These are phyloP conservation scores for Parotocinclus haroldoi DNA, from an alignment of 2,797 vertebrate species.

Conservation along the genomic window DNA sequence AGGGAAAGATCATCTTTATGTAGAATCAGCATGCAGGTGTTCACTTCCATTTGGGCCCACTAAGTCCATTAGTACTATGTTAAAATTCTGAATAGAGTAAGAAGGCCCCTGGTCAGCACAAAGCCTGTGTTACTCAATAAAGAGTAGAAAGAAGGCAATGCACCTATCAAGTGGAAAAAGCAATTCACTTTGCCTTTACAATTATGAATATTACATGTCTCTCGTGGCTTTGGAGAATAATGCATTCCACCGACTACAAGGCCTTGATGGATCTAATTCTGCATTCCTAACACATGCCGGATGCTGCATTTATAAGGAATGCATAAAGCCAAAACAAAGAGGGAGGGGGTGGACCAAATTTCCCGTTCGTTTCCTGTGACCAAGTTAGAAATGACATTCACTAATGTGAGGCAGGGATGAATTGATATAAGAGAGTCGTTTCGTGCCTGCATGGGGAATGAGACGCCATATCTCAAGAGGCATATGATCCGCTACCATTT, in stretches of 20 bases:
- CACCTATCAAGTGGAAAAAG: constrained; percentile 39
- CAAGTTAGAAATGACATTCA: constrained; percentile 49
- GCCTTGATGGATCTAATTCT: constrained; percentile 38
- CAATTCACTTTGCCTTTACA: constrained; percentile 51
- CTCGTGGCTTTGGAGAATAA: constrained; percentile 33
- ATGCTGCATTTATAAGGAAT: constrained; percentile 40
- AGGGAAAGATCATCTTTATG: too few relatives aligned
- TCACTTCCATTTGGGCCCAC: constrained; percentile 22
- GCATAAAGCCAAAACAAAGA: constrained; percentile 33
- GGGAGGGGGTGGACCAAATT: constrained; percentile 29
- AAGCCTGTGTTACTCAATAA: constrained; percentile 45
- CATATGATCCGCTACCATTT: constrained; percentile 55
- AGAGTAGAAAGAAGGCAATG: constrained; percentile 30
- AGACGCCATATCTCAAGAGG: constrained; percentile 62
- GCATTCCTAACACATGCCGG: constrained; percentile 31
- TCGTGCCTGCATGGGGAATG: constrained; percentile 61
- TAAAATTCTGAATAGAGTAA: constrained; percentile 42
- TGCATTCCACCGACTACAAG: constrained; percentile 32
- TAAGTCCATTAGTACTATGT: constrained; percentile 38
- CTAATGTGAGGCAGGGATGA: constrained; percentile 46
- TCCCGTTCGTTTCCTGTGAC: constrained; percentile 23
- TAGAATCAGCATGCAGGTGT: constrained; percentile 1
- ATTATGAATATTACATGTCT: constrained; percentile 49
- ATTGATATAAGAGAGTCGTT: constrained; percentile 54
- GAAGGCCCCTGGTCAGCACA: constrained; percentile 46